These are phyloP conservation scores for Syngnathus floridae DNA, from an alignment of 2,113 vertebrate genomes.

Conservation along the genomic window DNA sequence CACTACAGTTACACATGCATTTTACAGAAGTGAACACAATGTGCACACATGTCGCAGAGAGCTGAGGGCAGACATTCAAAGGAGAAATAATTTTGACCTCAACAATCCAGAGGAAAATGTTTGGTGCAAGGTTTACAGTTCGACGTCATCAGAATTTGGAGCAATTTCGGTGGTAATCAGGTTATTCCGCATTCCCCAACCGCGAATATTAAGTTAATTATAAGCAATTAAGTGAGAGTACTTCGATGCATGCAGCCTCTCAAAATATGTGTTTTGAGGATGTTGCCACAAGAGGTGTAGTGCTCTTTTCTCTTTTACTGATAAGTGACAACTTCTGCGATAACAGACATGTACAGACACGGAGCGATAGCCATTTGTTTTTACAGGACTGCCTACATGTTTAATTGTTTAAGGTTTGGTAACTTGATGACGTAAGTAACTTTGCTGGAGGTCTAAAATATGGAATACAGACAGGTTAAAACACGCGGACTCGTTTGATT, in stretches of 20 bases:
- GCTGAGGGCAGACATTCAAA: neutral
- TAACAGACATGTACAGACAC: neutral
- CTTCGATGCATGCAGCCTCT: neutral
- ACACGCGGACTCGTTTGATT: too few species aligned
- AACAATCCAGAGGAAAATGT: neutral
- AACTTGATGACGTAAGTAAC: neutral
- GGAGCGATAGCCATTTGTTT: neutral
- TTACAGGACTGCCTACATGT: neutral
- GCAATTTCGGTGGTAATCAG: too few species aligned
- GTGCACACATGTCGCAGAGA: neutral
- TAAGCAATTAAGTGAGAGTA: too few species aligned
- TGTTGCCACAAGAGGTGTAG: neutral
- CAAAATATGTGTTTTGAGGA: neutral
- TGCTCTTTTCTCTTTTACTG: too few species aligned
- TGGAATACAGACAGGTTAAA: neutral
- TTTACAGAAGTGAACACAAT: neutral
- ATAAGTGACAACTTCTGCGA: too few species aligned
- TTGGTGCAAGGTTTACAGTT: conserved; percentile 3
- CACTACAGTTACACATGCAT: too few species aligned
- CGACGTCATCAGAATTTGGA: too few species aligned
- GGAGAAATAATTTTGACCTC: too few species aligned
- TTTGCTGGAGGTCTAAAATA: neutral
- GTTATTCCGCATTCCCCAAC: too few species aligned
- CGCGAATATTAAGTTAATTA: too few species aligned
- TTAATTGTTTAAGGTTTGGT: neutral